Evolutionary conservation across 2,888 invertebrate genomes (phyloP), one percentile per base, ranked within the genome.

Genomic region (Conomelus anceps): DNA sequence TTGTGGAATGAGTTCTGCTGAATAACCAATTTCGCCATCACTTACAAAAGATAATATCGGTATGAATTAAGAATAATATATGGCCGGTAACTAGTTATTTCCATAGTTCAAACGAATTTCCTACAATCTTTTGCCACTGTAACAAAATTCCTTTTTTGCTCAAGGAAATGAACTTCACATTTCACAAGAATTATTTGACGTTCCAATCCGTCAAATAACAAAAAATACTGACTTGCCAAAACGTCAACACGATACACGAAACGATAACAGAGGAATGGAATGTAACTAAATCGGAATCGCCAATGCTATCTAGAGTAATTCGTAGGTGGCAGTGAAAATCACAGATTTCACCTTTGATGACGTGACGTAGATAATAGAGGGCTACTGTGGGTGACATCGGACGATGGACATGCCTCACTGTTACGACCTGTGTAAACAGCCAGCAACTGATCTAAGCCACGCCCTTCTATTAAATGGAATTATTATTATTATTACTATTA

Each of bases 1-100:
- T 89, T 88, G 22, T 89, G 87, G 11, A 20, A 22, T 85, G 89
- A 87, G 85, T 89, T 90, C 26, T 90, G 88, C 41, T 89, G 90
- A 24, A 90, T 24, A 29, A 90, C 89, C 22, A 90, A 41, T 88
- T 89, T 90, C 7, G 90, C 90, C 90, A 90, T 90, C 11, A 34
- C 89, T 89, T n/a, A 24, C 1, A 85, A 22, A 23, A 22, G 22
- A 23, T 9, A 24, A 85, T n/a, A 13, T 23, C 22, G 20, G n/a
- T 85, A 85, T 20, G 23, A 22, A 24, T 20, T 22, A 20, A 3
- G 20, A 85, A 63, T 63, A 20, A 7, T n/a, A 63, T 63, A n/a
- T n/a, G n/a, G n/a, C 63, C 63, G 63, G 63, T 63, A 63, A 63
- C 63, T n/a, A 63, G 1, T 63, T 9, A 63, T 63, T 63, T 63